Base-by-base conservation (phyloP, 1,140 invertebrate species). In the Penaeus vannamei region DNA sequence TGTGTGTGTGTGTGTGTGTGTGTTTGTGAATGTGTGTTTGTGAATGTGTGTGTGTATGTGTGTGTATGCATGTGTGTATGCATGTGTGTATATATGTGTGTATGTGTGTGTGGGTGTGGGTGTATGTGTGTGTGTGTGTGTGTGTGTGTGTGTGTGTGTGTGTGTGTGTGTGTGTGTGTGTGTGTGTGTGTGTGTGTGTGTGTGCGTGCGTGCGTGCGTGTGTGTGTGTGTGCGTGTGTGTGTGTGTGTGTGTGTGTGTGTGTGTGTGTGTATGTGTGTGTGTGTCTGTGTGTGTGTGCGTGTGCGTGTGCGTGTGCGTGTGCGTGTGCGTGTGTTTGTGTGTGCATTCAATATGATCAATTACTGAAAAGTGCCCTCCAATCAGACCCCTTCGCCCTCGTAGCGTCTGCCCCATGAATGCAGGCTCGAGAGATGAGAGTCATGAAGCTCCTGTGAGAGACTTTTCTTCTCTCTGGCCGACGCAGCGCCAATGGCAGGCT, bases 1-100 rank as follows among this genome's bases (percentile, higher is more conserved):
- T 80, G 32, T 23, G 32, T 80, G 42, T 80, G 32, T 80, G 32
- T 80, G 32, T 80, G 32, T 80, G 32, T 80, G 32, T 80, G 32
- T 36, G 32, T 80, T 1, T 80, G 32, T 80, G 23, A 32, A 29
- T 7, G 23, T 80, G 29, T 29, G 23, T 26, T 0, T 80, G 7
- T 36, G 23, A 1, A 53, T 80, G 7, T 80, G 1, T 12, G 1
- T 29, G 2, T 36, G 32, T 32, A 20, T 80, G 12, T 22, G 1
- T 36, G 23, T 32, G 1, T 32, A 26, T 23, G 32, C 12, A 80
- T 80, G 32, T 32, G 32, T 36, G 8, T 80, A 32, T 14, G 7
- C 12, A 80, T 32, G 1, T 32, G 32, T 17, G 12, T 26, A 36
- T 32, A 80, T 29, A 80, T 80, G 12, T 80, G 7, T 80, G 7